These are phyloP conservation scores for Drosophila lowei DNA, from an alignment of 1,140 invertebrate species.

Conservation along the genomic window DNA sequence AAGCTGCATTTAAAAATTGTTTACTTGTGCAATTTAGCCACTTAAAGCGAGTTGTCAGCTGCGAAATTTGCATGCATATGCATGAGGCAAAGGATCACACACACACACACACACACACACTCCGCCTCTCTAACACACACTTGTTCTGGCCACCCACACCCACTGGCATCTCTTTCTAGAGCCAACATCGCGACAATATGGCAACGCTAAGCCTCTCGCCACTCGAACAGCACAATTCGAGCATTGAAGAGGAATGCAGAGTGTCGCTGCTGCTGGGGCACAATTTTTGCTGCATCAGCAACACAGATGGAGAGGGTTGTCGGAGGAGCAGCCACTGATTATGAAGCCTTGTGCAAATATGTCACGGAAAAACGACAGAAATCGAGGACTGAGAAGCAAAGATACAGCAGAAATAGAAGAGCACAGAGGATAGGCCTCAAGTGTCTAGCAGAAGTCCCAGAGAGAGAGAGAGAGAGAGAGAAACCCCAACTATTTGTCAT, in stretches of 20 bases:
- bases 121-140: not conserved
- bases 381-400: not conserved
- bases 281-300: slow-evolving; percentile 65
- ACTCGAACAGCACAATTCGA: slow-evolving; percentile 63
- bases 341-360: slow-evolving; percentile 72
- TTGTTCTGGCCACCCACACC: not conserved
- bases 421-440: not conserved
- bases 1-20: slow-evolving; percentile 49
- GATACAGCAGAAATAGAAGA: not conserved
- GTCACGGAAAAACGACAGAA: slow-evolving; percentile 17
- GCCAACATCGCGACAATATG: slow-evolving; percentile 42
- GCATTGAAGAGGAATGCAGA: slow-evolving; percentile 35
- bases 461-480: too few relatives aligned
- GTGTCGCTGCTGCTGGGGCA: slow-evolving; percentile 9
- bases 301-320: not conserved
- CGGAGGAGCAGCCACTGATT: slow-evolving; percentile 37
- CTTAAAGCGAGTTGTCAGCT: slow-evolving; percentile 36
- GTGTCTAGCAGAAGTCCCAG: not conserved
- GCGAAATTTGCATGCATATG: slow-evolving; percentile 58
- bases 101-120: too few relatives aligned
- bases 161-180: not conserved
- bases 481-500: slow-evolving; percentile 57
- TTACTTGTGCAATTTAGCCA: slow-evolving; percentile 63
- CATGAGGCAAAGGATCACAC: slow-evolving; percentile 44
- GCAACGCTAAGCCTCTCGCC: slow-evolving; percentile 59